Percentiles rank a stretch among this genome's conserved stretches.
Evolutionary conservation across 2,888 invertebrate genomes (phyloP).

Genomic region (Gortyna flavago): DNA sequence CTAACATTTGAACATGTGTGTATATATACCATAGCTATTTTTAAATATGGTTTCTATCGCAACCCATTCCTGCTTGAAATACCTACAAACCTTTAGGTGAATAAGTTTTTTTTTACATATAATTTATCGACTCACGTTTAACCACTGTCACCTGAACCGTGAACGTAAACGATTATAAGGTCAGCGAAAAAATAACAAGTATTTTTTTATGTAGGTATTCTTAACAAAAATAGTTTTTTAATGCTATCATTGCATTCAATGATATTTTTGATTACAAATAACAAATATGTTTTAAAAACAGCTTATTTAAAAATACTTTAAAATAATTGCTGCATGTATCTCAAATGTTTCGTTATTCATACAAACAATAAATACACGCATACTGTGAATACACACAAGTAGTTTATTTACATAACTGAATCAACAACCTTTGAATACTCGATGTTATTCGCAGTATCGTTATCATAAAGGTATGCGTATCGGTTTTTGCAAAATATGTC

Average conservation of each 20-base stretch:
- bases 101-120: too few relatives aligned
- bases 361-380: conserved; percentile 4
- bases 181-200: too few relatives aligned
- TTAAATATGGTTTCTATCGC: too few relatives aligned
- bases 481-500: neutral
- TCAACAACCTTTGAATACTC: conserved; percentile 18
- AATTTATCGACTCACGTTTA: too few relatives aligned
- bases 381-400: neutral
- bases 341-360: neutral
- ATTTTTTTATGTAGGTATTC: too few relatives aligned
- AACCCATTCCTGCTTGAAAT: too few relatives aligned
- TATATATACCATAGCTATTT: too few relatives aligned
- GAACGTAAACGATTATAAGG: too few relatives aligned
- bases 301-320: neutral
- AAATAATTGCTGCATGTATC: neutral
- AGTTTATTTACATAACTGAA: conserved; percentile 19
- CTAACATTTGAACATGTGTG: too few relatives aligned
- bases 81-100: too few relatives aligned
- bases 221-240: too few relatives aligned
- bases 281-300: neutral
- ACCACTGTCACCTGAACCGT: too few relatives aligned
- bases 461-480: neutral
- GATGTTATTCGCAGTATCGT: neutral
- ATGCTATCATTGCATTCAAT: neutral
- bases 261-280: neutral